These are phyloP conservation scores for Charanyca ferruginea DNA, from an alignment of 2,888 invertebrate genomes.

Conservation along the genomic window DNA sequence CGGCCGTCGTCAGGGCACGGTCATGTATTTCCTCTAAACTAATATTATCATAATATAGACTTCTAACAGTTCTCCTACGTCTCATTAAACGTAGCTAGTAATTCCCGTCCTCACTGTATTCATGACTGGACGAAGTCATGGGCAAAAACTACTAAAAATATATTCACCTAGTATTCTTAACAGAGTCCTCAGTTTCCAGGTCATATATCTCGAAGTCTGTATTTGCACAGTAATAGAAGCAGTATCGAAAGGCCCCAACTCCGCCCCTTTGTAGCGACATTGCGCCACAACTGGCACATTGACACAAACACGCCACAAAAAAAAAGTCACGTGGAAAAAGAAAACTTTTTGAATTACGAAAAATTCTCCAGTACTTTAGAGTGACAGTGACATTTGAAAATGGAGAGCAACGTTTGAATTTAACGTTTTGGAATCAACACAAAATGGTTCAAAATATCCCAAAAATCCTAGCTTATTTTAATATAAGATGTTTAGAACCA, in stretches of 20 bases:
- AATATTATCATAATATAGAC: too few relatives aligned
- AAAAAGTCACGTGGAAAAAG: not conserved
- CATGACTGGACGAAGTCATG: too few relatives aligned
- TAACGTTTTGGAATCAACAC: not conserved
- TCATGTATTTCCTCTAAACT: too few relatives aligned
- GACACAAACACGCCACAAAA: conserved; percentile 67
- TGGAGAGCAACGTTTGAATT: too few relatives aligned
- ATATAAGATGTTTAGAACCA: not conserved
- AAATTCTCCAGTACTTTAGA: not conserved
- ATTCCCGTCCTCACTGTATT: too few relatives aligned
- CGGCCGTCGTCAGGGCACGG: too few relatives aligned
- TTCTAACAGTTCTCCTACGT: too few relatives aligned
- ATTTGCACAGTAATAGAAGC: conserved; percentile 82
- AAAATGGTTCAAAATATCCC: not conserved
- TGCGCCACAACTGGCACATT: conserved; percentile 71
- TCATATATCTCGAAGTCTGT: conserved; percentile 88
- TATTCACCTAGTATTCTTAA: conserved; percentile 69
- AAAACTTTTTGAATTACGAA: not conserved
- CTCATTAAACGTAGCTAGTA: too few relatives aligned
- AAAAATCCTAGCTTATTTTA: not conserved
- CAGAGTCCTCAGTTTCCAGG: conserved; percentile 78
- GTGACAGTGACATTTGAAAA: too few relatives aligned
- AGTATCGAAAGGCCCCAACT: conserved; percentile 81
- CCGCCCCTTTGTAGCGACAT: conserved; percentile 84
- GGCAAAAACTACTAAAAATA: too few relatives aligned